Base-by-base conservation (phyloP, 64 coral and sea anemone species). In the Anthopleura sola region DNA sequence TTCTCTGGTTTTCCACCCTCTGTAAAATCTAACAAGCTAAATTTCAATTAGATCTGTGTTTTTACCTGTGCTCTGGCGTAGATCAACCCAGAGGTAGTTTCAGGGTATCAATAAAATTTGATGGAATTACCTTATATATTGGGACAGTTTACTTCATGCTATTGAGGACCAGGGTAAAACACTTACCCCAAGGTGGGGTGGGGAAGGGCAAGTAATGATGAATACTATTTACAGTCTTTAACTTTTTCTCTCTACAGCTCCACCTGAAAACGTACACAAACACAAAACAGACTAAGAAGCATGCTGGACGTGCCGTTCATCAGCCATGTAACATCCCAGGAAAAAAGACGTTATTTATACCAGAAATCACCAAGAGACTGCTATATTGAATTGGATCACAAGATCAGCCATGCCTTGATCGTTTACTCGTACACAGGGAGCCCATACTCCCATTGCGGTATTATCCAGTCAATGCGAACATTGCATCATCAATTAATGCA, bases 241-340 rank as follows among this genome's bases (percentile, higher is more conserved):
- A 44, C 47, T 31, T 5, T 44, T 50, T 4, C 24, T 32, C 28
- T 71, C 0, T 15, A 71, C 66, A 71, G 66, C 66, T 71, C 66
- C 66, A 2, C 66, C n/a, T 68, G n/a, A 60, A 60, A 44, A 85
- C 33, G 23, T 85, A 40, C 78, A 91, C 83, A 91, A 91, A 47
- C 57, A 85, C n/a, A 91, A 91, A 50, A 91, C 83, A 66, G 89
- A 91, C 14, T 91, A 78, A 86, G 60, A 37, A 33, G 83, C 83
- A 86, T 91, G 89, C 89, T 81, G 89, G 89, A 36, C 82, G 60
- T 91, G 89, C 83, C 36, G 54, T 9, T 24, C 24, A 37, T 11
- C 21, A 24, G 19, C 26, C n/a, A 24, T 36, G 13, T n/a, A 11
- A 24, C 23, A 15, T 21, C 21, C 29, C 36, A 31, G 29, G 13